Conservation (phyloP, 2,888 invertebrate species). For the Eurytoma californica region DNA sequence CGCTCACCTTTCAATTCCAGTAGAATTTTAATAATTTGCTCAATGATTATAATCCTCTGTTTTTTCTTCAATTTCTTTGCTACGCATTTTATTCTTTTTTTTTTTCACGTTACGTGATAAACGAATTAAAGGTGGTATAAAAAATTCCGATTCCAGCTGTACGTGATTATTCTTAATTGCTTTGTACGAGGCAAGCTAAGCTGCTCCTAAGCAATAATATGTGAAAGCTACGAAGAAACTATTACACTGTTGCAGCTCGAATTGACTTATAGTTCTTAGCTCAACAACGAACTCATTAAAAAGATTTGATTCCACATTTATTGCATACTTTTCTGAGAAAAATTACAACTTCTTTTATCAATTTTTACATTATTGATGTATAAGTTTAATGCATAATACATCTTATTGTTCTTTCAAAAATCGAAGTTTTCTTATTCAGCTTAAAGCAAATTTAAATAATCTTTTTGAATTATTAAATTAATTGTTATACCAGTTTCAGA, state of each 20-base stretch:
- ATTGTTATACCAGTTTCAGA: neutral
- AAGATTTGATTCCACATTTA: slow-evolving; percentile 17
- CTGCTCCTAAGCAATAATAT: slow-evolving; percentile 37
- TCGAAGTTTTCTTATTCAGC: too few relatives aligned
- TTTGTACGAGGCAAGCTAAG: slow-evolving; percentile 18
- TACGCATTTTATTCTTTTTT: slow-evolving; percentile 1
- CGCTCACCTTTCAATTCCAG: slow-evolving; percentile 49
- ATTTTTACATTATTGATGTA: too few relatives aligned
- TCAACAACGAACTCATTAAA: neutral
- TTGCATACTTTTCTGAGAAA: slow-evolving; percentile 27
- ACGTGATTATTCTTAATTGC: slow-evolving; percentile 25
- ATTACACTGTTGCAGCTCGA: slow-evolving; percentile 22
- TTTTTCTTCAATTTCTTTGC: neutral
- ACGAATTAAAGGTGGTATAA: slow-evolving; percentile 16
- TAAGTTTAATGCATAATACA: too few relatives aligned
- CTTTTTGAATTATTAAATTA: neutral
- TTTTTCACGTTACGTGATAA: slow-evolving; percentile 17
- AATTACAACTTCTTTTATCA: neutral
- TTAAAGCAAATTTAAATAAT: neutral
- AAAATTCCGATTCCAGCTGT: slow-evolving; percentile 29
- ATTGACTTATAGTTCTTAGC: slow-evolving; percentile 27
- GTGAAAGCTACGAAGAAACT: slow-evolving; percentile 18
- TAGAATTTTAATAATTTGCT: slow-evolving; percentile 20
- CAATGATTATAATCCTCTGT: neutral
- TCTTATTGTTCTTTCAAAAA: too few relatives aligned